Conservation (phyloP, 2,888 invertebrate species). For the Drosophila setosimentum region DNA sequence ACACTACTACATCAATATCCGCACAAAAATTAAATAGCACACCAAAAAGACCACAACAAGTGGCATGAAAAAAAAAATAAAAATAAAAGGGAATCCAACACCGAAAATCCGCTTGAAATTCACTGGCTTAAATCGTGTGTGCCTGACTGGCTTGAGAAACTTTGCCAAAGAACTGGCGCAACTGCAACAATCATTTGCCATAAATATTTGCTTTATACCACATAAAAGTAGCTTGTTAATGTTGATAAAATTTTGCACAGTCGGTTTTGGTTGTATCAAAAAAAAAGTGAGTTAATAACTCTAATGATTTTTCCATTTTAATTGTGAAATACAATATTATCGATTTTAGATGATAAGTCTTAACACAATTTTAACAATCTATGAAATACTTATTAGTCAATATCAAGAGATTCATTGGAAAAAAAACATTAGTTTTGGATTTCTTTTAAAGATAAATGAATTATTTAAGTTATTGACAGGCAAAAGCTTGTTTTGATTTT, state of each 20-base stretch:
- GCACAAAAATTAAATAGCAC: constrained; percentile 62
- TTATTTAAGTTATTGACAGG: background rate
- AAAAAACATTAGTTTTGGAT: background rate
- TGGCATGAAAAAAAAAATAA: constrained; percentile 37
- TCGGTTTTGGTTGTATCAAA: background rate
- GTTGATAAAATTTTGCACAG: background rate
- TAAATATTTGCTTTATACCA: background rate
- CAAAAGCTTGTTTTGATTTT: background rate
- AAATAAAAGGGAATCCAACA: constrained; percentile 16
- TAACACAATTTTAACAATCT: background rate
- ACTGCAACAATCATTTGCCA: background rate
- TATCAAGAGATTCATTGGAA: background rate
- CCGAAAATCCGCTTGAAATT: constrained; percentile 46
- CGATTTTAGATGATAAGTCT: background rate
- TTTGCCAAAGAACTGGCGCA: constrained; percentile 12
- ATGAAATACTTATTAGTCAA: background rate
- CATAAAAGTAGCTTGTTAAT: background rate
- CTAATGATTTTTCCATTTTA: background rate
- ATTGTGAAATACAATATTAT: background rate
- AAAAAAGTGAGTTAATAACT: background rate
- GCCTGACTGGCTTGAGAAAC: constrained; percentile 37
- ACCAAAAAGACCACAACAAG: constrained; percentile 63
- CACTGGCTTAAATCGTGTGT: constrained; percentile 45
- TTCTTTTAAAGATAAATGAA: background rate
- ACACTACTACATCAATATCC: constrained; percentile 63